Evolutionary conservation across 1,140 invertebrate genomes (phyloP).

Genomic region (Eurosta solidaginis): DNA sequence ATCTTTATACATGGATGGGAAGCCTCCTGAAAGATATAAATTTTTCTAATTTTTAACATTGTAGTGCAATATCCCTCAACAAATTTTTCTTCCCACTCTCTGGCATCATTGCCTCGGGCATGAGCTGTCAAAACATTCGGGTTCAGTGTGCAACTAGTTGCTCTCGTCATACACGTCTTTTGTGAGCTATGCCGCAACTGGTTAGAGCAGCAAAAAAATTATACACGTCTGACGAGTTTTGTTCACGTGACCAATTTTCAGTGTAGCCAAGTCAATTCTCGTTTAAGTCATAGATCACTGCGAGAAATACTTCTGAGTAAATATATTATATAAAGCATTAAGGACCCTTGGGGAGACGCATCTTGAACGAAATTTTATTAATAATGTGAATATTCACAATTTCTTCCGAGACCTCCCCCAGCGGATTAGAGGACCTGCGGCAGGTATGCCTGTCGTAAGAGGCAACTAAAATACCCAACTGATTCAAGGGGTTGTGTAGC

Average conservation of each 20-base stretch:
- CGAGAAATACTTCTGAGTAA: no score
- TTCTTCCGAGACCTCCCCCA: no score
- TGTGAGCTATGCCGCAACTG: neutral
- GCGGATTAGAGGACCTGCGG: no score
- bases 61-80: no score
- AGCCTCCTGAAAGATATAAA: neutral
- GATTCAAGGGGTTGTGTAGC: no score
- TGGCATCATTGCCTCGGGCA: neutral
- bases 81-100: neutral
- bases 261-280: neutral
- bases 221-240: constrained; percentile 30
- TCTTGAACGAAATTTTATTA: no score
- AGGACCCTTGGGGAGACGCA: no score
- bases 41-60: neutral
- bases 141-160: constrained; percentile 12
- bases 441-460: no score
- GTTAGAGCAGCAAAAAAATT: neutral
- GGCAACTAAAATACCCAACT: no score
- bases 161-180: neutral
- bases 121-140: neutral
- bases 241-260: constrained; percentile 31
- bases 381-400: no score
- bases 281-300: neutral
- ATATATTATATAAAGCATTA: no score
- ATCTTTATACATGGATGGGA: neutral